Conservation (phyloP, 2,888 invertebrate species). For the Apeira syringaria region DNA sequence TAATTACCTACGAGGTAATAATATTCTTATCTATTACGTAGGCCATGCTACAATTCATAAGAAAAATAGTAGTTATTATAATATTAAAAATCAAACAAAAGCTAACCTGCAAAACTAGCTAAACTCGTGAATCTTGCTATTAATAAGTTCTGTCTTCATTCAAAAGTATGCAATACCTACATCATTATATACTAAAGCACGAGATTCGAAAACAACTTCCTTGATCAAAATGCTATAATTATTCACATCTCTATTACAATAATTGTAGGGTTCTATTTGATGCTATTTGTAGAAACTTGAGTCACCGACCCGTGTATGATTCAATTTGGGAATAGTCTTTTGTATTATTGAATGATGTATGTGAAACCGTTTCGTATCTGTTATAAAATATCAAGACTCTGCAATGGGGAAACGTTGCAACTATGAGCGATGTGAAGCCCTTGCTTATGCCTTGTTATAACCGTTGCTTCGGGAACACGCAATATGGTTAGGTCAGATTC, state of each 20-base stretch:
- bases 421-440: no score
- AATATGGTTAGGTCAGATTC: no score
- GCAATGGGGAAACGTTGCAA: no score
- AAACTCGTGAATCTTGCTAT: background rate
- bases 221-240: constrained; percentile 2
- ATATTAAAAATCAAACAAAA: no score
- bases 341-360: constrained; percentile 10
- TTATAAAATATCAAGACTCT: no score
- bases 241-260: background rate
- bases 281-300: background rate
- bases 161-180: constrained; percentile 15
- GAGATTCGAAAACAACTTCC: constrained; percentile 24
- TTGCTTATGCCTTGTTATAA: no score
- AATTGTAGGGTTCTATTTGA: constrained; percentile 3
- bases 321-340: constrained; percentile 2
- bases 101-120: no score
- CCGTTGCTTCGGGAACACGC: no score
- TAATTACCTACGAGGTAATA: no score
- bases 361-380: constrained; percentile 3
- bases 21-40: no score
- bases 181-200: constrained; percentile 7
- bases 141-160: constrained; percentile 15
- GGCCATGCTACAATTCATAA: no score
- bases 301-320: constrained; percentile 12
- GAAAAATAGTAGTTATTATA: no score